These are phyloP conservation scores for Drosophila suboccidentalis DNA, from an alignment of 2,888 invertebrate genomes.

Conservation along the genomic window DNA sequence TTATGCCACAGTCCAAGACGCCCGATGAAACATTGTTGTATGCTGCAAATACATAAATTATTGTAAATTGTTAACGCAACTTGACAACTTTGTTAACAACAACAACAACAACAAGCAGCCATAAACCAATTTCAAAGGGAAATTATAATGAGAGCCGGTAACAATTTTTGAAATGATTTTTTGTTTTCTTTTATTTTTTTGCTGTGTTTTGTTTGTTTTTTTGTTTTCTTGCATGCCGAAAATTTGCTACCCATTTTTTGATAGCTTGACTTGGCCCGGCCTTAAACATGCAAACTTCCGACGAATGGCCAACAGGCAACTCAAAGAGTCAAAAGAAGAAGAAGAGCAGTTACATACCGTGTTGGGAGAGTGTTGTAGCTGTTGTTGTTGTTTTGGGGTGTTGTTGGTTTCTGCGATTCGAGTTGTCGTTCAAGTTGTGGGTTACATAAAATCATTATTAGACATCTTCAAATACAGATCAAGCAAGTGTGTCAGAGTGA, in stretches of 20 bases:
- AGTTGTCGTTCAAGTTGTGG: constrained; percentile 31
- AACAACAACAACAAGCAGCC: constrained; percentile 2
- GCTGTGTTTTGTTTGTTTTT: constrained; percentile 17
- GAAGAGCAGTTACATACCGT: constrained; percentile 4
- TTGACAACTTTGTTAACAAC: constrained; percentile 40
- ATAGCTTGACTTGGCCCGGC: constrained; percentile 34
- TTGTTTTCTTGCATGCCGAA: constrained; percentile 33
- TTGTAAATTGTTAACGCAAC: constrained; percentile 60
- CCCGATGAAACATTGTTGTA: constrained; percentile 63
- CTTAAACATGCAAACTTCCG: constrained; percentile 53
- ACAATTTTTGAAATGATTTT: constrained; percentile 38
- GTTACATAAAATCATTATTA: constrained; percentile 76
- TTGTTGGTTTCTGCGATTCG: constrained; percentile 36
- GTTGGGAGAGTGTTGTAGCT: not conserved
- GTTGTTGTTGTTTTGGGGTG: constrained; percentile 20
- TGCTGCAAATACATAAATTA: constrained; percentile 63
- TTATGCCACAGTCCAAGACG: constrained; percentile 24
- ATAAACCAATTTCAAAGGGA: constrained; percentile 39
- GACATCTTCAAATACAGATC: constrained; percentile 55
- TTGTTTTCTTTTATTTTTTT: constrained; percentile 47
- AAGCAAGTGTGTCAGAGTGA: constrained; percentile 24
- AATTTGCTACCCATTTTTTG: constrained; percentile 55
- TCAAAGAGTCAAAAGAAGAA: constrained; percentile 16
- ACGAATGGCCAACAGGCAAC: constrained; percentile 17
- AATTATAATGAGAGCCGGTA: constrained; percentile 53